Evolutionary conservation across 2,113 vertebrate species (phyloP), one percentile per base, ranked within the genome.

Genomic region (Cinclus cinclus): DNA sequence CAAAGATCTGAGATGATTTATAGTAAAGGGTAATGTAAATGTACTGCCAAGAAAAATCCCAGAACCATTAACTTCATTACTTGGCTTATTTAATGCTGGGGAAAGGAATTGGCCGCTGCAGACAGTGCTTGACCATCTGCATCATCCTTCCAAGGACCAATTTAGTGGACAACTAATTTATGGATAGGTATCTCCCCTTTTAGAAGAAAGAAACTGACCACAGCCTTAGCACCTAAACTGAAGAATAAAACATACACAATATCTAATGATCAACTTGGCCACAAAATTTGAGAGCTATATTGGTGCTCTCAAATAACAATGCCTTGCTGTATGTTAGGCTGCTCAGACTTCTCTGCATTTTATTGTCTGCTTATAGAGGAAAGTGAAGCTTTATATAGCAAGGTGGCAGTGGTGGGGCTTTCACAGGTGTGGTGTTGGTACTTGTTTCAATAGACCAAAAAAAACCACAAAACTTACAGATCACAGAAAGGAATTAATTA

Each of bases 1-100:
- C 44, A 79, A 88, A 75, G 58, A 69, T 15, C 13, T 64, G 49
- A 87, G 16, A 85, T 21, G 13, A 92, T 71, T 92, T 90, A 68
- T 21, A 68, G n/a, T 20, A 41, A 83, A 89, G 37, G 7, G 23
- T 74, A 89, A 83, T 22, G 22, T 30, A 91, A 50, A 59, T 28
- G 17, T 58, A 73, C 15, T 22, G 56, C 77, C 60, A 89, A 79
- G 62, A 88, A 86, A 75, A 85, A 85, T 53, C 39, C 37, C 53
- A 76, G 8, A 83, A 28, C 39, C 53, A 83, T 93, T 83, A 47
- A 69, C 21, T 41, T 76, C 47, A 76, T 83, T 88, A 35, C 52
- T 68, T 35, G 39, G 20, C 30, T 60, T 53, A 60, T 75, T 75
- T 68, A 68, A 75, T 4, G 47, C n/a, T 39, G 53, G 30, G 25